Base-by-base conservation (phyloP, 2,888 invertebrate genomes). In the Gymnocheta viridis region DNA sequence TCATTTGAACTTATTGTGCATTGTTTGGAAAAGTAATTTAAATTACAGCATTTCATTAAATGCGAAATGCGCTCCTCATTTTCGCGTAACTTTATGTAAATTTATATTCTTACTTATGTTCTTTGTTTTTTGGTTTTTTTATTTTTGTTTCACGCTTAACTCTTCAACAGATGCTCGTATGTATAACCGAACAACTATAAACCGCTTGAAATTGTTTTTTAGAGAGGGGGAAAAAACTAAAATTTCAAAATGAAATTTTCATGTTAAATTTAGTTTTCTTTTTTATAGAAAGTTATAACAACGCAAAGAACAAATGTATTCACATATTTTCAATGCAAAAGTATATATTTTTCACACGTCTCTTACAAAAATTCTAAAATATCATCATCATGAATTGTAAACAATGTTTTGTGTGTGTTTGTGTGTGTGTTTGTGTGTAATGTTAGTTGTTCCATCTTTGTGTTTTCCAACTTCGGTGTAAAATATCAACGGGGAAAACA, bases 221-320 rank as follows among this genome's bases (percentile, higher is more conserved):
- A n/a, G 14, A 5, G 6, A 6, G 14, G 22, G 60, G 14, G 4
- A 32, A 38, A 6, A 49, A 49, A 66, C 19, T 67, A 24, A 22
- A 22, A 9, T n/a, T 51, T 9, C 9, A 56, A 70, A 86, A 86
- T 86, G 85, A 86, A 87, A 88, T 86, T 88, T 88, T 54, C 14
- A 44, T 41, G 19, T 60, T 58, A 86, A 87, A 88, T 87, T 82
- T 80, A 81, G 6, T 86, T 86, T 86, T 87, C 85, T 87, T 22
- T 85, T 83, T n/a, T n/a, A n/a, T n/a, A n/a, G n/a, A n/a, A n/a
- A n/a, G n/a, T n/a, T n/a, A n/a, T n/a, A n/a, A n/a, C n/a, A n/a
- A n/a, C n/a, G n/a, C n/a, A n/a, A n/a, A n/a, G n/a, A n/a, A n/a
- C n/a, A n/a, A n/a, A n/a, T n/a, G n/a, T n/a, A n/a, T n/a, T n/a